Evolutionary conservation across 2,113 vertebrate species (phyloP).

Genomic region (Anser cygnoides): DNA sequence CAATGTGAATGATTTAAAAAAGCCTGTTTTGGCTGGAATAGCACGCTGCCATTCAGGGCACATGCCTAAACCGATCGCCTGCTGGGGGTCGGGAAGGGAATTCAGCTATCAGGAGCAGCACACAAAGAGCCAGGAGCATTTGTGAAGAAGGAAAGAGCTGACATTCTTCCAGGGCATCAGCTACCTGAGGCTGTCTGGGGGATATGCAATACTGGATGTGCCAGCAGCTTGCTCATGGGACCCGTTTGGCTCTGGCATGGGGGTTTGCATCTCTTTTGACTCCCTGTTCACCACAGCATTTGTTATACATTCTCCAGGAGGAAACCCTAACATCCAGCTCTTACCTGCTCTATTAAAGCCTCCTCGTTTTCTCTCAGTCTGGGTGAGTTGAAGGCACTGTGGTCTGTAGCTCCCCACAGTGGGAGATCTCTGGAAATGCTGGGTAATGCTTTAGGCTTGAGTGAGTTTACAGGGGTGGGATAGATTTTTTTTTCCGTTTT

Average conservation of each 20-base stretch:
- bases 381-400: not conserved
- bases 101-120: not conserved
- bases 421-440: conserved; percentile 59
- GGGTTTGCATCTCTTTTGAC: not conserved
- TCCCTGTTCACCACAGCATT: not conserved
- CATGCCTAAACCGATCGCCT: conserved; percentile 39
- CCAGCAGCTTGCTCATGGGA: not conserved
- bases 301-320: not conserved
- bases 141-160: not conserved
- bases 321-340: not conserved
- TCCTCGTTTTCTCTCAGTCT: not conserved
- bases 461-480: not conserved
- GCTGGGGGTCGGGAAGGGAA: conserved; percentile 16
- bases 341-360: not conserved
- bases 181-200: not conserved
- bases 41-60: conserved; percentile 16
- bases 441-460: conserved; percentile 51
- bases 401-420: conserved; percentile 74
- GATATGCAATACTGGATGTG: not conserved
- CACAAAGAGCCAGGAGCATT: conserved; percentile 24
- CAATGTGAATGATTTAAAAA: not conserved
- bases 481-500: not conserved
- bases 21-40: conserved; percentile 44
- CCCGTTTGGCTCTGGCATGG: not conserved
- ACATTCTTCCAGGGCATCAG: conserved; percentile 30